A percentile compares a stretch with the other conserved stretches of the same genome.
Conservation (phyloP, 2,113 vertebrate genomes). For the Amphilophus citrinellus region DNA sequence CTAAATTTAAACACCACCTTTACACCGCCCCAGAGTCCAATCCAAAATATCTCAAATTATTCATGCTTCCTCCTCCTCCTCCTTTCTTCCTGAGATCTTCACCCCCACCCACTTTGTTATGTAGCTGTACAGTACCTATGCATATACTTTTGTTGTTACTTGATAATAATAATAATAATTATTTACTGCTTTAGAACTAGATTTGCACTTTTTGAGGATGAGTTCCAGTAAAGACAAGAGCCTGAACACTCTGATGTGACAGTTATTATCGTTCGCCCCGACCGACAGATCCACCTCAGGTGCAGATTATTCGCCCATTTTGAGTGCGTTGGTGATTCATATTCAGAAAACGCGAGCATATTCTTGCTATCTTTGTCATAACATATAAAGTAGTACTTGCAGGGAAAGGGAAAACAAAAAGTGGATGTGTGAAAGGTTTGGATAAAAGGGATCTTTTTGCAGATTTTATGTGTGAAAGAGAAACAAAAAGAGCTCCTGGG, state of each 20-base stretch:
- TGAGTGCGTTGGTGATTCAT: constrained; percentile 52
- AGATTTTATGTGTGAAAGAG: constrained; percentile 57
- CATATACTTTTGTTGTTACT: constrained; percentile 75
- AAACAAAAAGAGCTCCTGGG: constrained; percentile 48
- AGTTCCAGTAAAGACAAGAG: constrained; percentile 66
- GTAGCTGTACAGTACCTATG: constrained; percentile 79
- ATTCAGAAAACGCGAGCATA: constrained; percentile 30
- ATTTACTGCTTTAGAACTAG: constrained; percentile 77
- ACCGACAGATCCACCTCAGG: constrained; percentile 60
- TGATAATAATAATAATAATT: constrained; percentile 69
- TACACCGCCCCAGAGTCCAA: constrained; percentile 10
- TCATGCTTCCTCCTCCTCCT: neutral
- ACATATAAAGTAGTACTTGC: constrained; percentile 36
- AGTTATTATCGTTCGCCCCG: constrained; percentile 41
- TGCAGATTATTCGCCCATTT: constrained; percentile 57
- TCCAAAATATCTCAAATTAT: constrained; percentile 30
- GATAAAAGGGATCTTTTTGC: constrained; percentile 58
- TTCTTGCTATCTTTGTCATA: constrained; percentile 33
- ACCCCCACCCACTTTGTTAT: neutral
- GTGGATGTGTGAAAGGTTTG: constrained; percentile 38
- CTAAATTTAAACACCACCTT: constrained; percentile 67
- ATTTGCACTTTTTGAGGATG: constrained; percentile 79
- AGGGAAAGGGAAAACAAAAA: constrained; percentile 10
- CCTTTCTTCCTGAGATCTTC: neutral
- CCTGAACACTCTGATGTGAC: constrained; percentile 59